Evolutionary conservation across 2,888 invertebrate genomes (phyloP).

Genomic region (Xestoiulus laeticollis): DNA sequence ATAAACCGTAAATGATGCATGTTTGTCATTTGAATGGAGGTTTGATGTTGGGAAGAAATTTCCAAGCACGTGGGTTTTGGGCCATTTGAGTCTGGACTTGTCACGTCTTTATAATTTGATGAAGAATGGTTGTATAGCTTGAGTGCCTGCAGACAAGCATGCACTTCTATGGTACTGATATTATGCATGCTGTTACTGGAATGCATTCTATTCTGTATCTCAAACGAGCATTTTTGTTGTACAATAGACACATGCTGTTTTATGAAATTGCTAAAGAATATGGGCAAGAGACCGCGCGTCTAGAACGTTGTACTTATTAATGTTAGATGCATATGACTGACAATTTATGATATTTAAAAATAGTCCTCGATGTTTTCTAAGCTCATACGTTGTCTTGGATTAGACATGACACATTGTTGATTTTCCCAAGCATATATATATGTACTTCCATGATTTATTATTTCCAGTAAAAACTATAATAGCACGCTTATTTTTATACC

Average conservation of each 20-base stretch:
- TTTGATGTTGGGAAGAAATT: no score
- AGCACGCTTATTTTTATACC: background rate
- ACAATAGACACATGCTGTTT: background rate
- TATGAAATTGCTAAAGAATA: background rate
- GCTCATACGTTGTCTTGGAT: background rate
- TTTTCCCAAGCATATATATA: background rate
- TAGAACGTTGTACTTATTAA: background rate
- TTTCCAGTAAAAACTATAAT: background rate
- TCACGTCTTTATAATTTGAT: no score
- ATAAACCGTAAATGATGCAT: no score
- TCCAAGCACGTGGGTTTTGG: no score
- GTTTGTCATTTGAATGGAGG: no score
- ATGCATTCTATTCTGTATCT: background rate
- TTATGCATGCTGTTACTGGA: background rate
- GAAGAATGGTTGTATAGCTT: no score
- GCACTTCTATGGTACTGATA: no score
- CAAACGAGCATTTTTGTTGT: background rate
- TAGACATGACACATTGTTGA: background rate
- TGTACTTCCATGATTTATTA: background rate
- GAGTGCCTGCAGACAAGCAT: no score
- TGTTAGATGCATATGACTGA: background rate
- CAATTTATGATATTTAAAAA: conserved; percentile 1
- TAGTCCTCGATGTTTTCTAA: background rate
- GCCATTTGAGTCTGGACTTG: no score
- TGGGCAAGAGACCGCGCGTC: background rate